phyloP scores from a whole-genome alignment of 2,888 invertebrate genomes.

The Watsonalla binaria region DNA sequence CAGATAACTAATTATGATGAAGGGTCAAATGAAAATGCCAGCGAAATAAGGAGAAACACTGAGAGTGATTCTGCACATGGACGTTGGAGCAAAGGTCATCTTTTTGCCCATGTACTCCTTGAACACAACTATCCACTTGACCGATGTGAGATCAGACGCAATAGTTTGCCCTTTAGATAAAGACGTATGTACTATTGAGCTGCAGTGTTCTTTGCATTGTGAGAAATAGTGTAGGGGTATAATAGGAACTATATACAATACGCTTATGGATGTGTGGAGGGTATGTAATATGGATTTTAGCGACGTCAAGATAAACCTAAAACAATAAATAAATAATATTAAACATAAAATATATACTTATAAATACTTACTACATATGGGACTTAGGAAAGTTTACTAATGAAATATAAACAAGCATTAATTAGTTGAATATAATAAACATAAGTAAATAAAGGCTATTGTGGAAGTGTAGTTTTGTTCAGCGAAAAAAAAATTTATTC shows the following conservation, averaged over 20 bases:
- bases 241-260: constrained; percentile 47
- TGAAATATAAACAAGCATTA: neutral
- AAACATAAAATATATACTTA: neutral
- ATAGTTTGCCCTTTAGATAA: constrained; percentile 37
- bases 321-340: constrained; percentile 57
- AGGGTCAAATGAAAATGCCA: constrained; percentile 54
- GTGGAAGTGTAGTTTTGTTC: neutral
- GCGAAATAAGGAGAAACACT: constrained; percentile 65
- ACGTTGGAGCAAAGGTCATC: constrained; percentile 68
- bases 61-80: constrained; percentile 65
- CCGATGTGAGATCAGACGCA: constrained; percentile 35
- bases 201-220: constrained; percentile 46
- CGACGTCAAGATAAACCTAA: constrained; percentile 73
- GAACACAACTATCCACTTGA: constrained; percentile 59
- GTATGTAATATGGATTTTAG: constrained; percentile 51
- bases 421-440: neutral
- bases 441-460: too few relatives aligned
- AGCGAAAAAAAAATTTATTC: neutral
- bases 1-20: constrained; percentile 7
- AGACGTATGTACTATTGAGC: constrained; percentile 35
- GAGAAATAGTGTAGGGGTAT: constrained; percentile 42
- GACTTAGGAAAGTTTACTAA: neutral
- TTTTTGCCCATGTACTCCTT: constrained; percentile 69
- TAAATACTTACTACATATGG: neutral
- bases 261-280: constrained; percentile 50